phyloP scores from a whole-genome alignment of 2,888 invertebrate species.

The Mallateleia sp. region DNA sequence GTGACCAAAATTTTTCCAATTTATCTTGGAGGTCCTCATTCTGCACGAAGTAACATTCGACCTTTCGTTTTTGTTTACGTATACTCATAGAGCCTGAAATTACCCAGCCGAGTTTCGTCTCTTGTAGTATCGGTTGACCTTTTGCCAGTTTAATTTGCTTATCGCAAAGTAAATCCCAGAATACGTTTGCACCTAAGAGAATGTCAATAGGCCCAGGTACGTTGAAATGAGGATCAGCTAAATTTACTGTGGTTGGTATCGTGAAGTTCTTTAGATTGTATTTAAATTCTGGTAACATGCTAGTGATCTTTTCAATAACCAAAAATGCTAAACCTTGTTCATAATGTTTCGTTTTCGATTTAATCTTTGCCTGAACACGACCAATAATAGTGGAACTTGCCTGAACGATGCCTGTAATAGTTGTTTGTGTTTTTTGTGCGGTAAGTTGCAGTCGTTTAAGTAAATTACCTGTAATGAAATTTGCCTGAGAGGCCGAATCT shows the following conservation, averaged over 20 bases:
- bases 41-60: background rate
- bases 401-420: conserved; percentile 15
- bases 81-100: conserved; percentile 1
- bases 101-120: conserved; percentile 35
- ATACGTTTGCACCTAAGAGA: conserved; percentile 31
- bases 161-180: conserved; percentile 19
- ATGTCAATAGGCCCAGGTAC: conserved; percentile 16
- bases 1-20: conserved; percentile 51
- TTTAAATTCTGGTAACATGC: background rate
- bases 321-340: background rate
- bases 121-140: conserved; percentile 14
- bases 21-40: background rate
- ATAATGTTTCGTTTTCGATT: background rate
- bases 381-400: conserved; percentile 1
- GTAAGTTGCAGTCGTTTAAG: conserved; percentile 7
- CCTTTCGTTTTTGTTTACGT: background rate
- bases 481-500: conserved; percentile 67
- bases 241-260: background rate
- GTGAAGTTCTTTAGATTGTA: background rate
- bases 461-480: conserved; percentile 55
- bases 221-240: conserved; percentile 19
- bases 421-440: background rate
- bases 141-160: conserved; percentile 15
- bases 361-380: background rate
- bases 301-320: conserved; percentile 20